phyloP scores from a whole-genome alignment of 2,888 invertebrate genomes.

The Conistra vaccinii region DNA sequence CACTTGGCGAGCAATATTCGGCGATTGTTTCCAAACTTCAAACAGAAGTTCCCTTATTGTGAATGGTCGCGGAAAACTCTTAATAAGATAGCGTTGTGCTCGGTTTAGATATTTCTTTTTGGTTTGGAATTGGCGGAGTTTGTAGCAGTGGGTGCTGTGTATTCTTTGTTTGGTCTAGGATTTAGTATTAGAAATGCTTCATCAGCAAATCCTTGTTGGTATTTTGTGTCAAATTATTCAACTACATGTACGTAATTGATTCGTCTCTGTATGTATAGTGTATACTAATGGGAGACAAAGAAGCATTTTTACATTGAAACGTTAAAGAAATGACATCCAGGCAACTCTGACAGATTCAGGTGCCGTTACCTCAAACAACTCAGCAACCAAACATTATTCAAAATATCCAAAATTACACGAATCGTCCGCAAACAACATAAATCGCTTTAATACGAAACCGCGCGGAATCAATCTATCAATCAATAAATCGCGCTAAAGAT shows the following conservation, averaged over 20 bases:
- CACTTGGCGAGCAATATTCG: constrained; percentile 67
- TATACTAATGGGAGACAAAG: background rate
- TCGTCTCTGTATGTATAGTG: background rate
- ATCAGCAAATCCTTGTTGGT: background rate
- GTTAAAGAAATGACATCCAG: background rate
- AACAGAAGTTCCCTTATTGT: constrained; percentile 63
- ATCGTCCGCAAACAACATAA: constrained; percentile 60
- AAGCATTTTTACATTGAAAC: background rate
- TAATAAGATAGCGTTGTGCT: constrained; percentile 62
- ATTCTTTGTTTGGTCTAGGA: background rate
- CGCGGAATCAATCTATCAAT: constrained; percentile 87
- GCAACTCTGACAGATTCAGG: background rate
- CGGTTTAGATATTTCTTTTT: constrained; percentile 55
- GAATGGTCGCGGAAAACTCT: constrained; percentile 59
- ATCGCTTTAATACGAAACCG: constrained; percentile 63
- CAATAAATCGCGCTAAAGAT: constrained; percentile 89
- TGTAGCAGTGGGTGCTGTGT: constrained; percentile 18
- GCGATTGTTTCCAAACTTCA: constrained; percentile 65
- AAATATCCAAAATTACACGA: constrained; percentile 41
- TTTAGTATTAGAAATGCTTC: background rate
- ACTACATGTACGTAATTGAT: background rate
- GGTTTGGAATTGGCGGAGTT: constrained; percentile 48
- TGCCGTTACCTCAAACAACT: background rate
- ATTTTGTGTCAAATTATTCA: background rate
- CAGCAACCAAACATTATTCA: constrained; percentile 21